phyloP scores from a whole-genome alignment of 2,113 vertebrate genomes.

The Machaerirhynchus nigripectus region DNA sequence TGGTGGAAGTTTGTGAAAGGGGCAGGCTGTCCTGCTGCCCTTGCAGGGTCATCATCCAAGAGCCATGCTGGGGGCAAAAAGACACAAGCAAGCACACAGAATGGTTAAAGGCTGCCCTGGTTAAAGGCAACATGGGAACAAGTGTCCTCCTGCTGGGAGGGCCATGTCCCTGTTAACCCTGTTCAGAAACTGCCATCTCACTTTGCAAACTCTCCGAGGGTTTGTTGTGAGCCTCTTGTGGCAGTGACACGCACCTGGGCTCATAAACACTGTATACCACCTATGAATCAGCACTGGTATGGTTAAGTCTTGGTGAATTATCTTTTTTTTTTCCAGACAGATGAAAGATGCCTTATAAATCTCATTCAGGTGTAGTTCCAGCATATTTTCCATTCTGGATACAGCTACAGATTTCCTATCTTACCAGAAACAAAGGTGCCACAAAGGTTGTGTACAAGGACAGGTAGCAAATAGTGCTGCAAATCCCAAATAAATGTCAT shows the following conservation, averaged over 20 bases:
- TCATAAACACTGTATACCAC: background rate
- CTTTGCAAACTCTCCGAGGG: background rate
- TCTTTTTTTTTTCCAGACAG: background rate
- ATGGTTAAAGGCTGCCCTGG: background rate
- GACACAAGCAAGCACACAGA: background rate
- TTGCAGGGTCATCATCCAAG: background rate
- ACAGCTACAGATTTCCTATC: background rate
- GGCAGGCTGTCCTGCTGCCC: background rate
- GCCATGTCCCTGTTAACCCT: background rate
- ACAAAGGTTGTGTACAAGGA: background rate
- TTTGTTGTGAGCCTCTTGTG: background rate
- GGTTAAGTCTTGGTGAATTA: background rate
- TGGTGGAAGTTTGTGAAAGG: background rate
- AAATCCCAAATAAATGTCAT: background rate
- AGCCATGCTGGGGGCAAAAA: accelerated
- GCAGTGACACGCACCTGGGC: accelerated
- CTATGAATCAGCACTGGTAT: background rate
- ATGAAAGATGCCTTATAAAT: background rate
- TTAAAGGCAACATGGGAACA: accelerated
- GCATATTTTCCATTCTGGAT: background rate
- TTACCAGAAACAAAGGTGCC: background rate
- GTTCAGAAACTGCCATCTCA: background rate
- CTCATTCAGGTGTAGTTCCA: background rate
- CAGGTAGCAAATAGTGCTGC: background rate
- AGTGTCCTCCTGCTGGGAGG: background rate